Base-by-base conservation (phyloP, 1,140 invertebrate species). In the Lucilia sericata region DNA sequence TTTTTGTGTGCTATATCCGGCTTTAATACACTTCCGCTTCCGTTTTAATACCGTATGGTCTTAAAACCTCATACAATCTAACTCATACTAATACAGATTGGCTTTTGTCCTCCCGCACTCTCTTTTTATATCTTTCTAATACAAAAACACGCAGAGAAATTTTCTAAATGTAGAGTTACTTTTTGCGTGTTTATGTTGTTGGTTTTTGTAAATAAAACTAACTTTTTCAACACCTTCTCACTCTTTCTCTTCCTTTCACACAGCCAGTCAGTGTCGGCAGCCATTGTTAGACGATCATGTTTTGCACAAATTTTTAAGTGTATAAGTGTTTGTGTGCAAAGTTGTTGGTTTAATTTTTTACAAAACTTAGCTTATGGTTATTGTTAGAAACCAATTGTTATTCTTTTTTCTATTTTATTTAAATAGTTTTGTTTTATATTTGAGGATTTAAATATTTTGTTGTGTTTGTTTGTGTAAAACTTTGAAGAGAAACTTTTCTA, bases 371-470 rank as follows among this genome's bases (percentile, higher is more conserved):
- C 76, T 80, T 49, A 51, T 80, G 42, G 76, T 49, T 47, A 80
- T 80, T 80, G 76, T 80, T 80, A 25, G 42, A 49, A 80, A 51
- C 76, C 76, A 80, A 80, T 80, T 80, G 76, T 80, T 80, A 80
- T 80, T 80, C 19, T 78, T 78, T 42, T 80, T 21, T 42, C 42
- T 42, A 42, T 78, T 78, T n/a, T n/a, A 60, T 60, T 60, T 60
- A 17, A 12, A 60, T 14, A 12, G 51, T 14, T 55, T n/a, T 12
- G 12, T 10, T 80, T 80, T 80, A 25, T 80, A 51, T 34, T 51
- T 80, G 49, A 49, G 76, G 76, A 80, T 51, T 80, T 80, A 80
- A 80, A 80, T 49, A 80, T 70, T 70, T 70, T 19, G n/a, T 70
- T 70, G 65, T 70, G 5, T 10, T 21, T 21, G 19, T 70, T 70